phyloP scores from a whole-genome alignment of 1,140 invertebrate species.

The Heliconius hewitsoni region DNA sequence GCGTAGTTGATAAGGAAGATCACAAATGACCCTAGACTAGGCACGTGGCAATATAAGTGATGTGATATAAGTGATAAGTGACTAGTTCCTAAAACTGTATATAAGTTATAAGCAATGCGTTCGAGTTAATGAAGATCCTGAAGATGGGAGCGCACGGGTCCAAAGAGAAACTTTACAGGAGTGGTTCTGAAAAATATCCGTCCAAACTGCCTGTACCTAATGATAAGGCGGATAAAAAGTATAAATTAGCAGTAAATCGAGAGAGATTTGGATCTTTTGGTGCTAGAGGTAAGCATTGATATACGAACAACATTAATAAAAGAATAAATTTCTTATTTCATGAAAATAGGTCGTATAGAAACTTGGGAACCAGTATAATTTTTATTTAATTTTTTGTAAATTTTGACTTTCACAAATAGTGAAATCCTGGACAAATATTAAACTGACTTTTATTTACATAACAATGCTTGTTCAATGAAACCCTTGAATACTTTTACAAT shows the following conservation, averaged over 20 bases:
- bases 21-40: conserved; percentile 20
- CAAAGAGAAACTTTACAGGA: conserved; percentile 85
- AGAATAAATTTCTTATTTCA: no score
- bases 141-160: conserved; percentile 87
- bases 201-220: conserved; percentile 75
- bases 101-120: conserved; percentile 48
- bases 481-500: not conserved
- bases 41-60: conserved; percentile 23
- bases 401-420: no score
- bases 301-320: not conserved
- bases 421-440: not conserved
- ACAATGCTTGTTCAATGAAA: not conserved
- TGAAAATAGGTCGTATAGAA: no score
- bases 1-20: conserved; percentile 19
- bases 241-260: conserved; percentile 75
- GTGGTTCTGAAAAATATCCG: conserved; percentile 82
- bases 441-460: not conserved
- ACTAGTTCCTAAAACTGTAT: conserved; percentile 39
- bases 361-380: no score
- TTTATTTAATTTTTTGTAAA: no score
- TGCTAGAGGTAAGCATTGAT: conserved; percentile 68
- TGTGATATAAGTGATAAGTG: conserved; percentile 39
- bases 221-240: conserved; percentile 71
- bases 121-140: conserved; percentile 63
- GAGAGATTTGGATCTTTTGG: conserved; percentile 84